Evolutionary conservation across 2,888 invertebrate genomes (phyloP).

Genomic region (Mayetiola destructor): DNA sequence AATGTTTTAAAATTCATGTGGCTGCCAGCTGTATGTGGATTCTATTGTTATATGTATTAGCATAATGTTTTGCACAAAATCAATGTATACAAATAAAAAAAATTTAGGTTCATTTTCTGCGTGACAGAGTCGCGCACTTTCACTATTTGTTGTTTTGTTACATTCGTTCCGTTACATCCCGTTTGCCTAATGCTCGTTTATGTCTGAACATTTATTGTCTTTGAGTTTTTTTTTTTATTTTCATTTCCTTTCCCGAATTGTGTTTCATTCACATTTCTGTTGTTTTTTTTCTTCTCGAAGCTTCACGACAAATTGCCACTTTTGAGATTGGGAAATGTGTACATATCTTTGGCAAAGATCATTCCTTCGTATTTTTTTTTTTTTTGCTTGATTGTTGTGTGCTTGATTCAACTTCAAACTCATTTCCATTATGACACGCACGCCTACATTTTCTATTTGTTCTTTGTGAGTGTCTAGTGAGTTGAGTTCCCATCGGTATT

Average conservation of each 20-base stretch:
- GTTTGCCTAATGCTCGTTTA: not conserved
- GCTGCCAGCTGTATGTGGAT: too few species aligned
- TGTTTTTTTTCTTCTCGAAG: not conserved
- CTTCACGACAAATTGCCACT: not conserved
- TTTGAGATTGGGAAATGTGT: not conserved
- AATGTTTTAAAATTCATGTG: too few species aligned
- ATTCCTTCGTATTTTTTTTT: not conserved
- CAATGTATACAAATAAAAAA: conserved; percentile 11
- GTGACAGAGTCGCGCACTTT: conserved; percentile 12
- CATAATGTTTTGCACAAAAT: conserved; percentile 8
- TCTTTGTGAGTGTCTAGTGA: not conserved
- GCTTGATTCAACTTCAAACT: not conserved
- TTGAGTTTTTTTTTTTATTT: not conserved
- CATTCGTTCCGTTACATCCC: not conserved
- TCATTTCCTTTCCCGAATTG: not conserved
- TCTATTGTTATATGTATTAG: too few species aligned
- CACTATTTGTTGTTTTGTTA: not conserved
- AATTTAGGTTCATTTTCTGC: conserved; percentile 13
- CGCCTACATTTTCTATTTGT: not conserved
- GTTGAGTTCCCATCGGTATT: conserved; percentile 5
- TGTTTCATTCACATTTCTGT: not conserved
- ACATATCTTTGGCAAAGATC: not conserved
- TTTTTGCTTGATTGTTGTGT: not conserved
- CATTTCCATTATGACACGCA: conserved; percentile 11
- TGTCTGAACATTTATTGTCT: not conserved